Evolutionary conservation across 2,113 vertebrate genomes (phyloP), one percentile per base, ranked within the genome.

Genomic region (Heteronetta atricapilla): DNA sequence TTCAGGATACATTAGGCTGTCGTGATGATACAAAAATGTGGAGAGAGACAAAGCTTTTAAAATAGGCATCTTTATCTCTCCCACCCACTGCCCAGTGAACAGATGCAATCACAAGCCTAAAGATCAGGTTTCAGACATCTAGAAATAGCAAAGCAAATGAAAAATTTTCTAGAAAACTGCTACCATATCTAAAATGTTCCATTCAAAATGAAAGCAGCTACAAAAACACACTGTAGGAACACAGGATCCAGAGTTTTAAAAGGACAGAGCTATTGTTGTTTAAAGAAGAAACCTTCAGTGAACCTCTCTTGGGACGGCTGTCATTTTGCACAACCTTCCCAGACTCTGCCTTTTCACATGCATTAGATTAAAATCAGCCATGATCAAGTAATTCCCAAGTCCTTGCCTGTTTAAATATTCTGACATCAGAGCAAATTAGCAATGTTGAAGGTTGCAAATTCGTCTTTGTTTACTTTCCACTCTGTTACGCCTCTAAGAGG

Each of bases 371-470:
- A 98, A 97, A 98, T 94, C 97, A 96, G 94, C 92, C 82, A 64
- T 95, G 97, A 98, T 98, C 97, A 98, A 98, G 97, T 98, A 97
- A 98, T 98, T 98, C 97, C 95, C 96, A 96, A 97, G 96, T 97
- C 97, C 80, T 97, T 50, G 92, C 96, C 98, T 97, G 90, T 96
- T 98, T 97, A 98, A 98, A 97, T 98, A 98, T 98, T 98, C 98
- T 98, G 98, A 98, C 98, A 98, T 98, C 97, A 98, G 97, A 97
- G 97, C 97, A 98, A 98, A 98, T 98, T 98, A 98, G 98, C 98
- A 97, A 97, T 93, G 96, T 98, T 96, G 98, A 97, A 97, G 97
- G 97, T 97, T 97, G 97, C 96, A 97, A 97, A 98, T 98, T 97
- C 80, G 93, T 97, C 98, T 98, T 98, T 98, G 98, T 98, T 98